Percentiles rank a stretch among this genome's conserved stretches.
Conservation (phyloP, 1,140 invertebrate species). For the Brachionus koreanus region DNA sequence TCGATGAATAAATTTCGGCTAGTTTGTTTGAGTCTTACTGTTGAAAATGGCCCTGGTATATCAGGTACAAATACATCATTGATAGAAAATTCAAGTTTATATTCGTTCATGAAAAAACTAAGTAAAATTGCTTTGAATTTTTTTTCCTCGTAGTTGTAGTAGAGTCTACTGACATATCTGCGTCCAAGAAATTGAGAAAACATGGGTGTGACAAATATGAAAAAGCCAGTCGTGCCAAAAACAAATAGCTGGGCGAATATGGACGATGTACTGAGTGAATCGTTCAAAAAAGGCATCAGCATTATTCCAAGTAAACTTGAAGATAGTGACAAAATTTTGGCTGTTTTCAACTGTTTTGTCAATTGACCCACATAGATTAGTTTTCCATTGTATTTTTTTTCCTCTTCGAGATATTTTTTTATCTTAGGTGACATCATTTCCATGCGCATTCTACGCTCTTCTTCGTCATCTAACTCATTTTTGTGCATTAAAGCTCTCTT, state of each 20-base stretch:
- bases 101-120: conserved; percentile 40
- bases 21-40: background rate
- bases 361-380: conserved; percentile 35
- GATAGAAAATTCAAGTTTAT: conserved; percentile 17
- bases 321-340: conserved; percentile 13
- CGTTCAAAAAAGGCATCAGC: conserved; percentile 31
- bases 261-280: background rate
- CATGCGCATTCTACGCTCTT: background rate
- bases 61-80: conserved; percentile 23
- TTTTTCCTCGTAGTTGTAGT: conserved; percentile 43
- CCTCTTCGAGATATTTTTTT: conserved; percentile 39
- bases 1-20: conserved; percentile 24
- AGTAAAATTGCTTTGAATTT: conserved; percentile 31
- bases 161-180: conserved; percentile 22
- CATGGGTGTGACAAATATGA: conserved; percentile 37
- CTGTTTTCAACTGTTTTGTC: conserved; percentile 9
- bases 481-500: background rate
- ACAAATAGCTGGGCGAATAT: conserved; percentile 35
- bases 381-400: conserved; percentile 43
- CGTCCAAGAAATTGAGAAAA: conserved; percentile 21
- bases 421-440: background rate
- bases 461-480: background rate
- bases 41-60: conserved; percentile 38
- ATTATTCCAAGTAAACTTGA: conserved; percentile 28
- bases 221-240: conserved; percentile 40